Conservation (phyloP, 30 jellyfish, hydroid and myxozoan species). For the Pelagia noctiluca region DNA sequence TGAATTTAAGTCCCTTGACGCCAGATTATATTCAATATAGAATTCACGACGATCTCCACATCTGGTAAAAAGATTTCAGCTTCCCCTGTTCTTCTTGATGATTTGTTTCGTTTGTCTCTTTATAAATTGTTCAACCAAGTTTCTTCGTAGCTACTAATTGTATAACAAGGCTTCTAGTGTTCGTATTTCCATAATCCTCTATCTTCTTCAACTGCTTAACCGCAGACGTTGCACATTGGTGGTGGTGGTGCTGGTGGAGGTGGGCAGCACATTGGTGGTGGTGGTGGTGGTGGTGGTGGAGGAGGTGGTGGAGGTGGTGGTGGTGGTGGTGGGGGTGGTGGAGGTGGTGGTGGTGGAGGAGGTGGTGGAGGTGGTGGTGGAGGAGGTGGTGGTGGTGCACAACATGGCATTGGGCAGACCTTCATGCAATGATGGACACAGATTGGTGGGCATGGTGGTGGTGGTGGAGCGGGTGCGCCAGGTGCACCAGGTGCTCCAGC, state of each 20-base stretch:
- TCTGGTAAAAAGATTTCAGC: not conserved
- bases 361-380: conserved; percentile 99
- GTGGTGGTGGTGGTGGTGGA: conserved; percentile 83
- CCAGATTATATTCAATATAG: not conserved
- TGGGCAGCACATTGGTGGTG: conserved; percentile 83
- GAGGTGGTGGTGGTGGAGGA: conserved; percentile 92
- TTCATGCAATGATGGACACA: conserved; percentile 95
- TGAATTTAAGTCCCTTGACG: not conserved
- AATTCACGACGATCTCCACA: not conserved
- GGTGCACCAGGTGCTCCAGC: conserved; percentile 99
- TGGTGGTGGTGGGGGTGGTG: conserved; percentile 97
- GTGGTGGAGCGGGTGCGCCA: conserved; percentile 99
- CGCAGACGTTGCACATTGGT: conserved; percentile 87
- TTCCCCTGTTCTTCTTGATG: not conserved
- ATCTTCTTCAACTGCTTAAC: conserved; percentile 50
- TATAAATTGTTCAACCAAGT: not conserved
- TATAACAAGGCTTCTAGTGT: conserved; percentile 18
- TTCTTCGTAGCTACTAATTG: not conserved
- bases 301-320: too few species aligned
- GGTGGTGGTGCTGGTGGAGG: conserved; percentile 99
- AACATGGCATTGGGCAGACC: conserved; percentile 86
- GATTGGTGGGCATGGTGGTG: conserved; percentile 99
- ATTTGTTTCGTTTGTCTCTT: not conserved
- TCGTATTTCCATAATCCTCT: conserved; percentile 52
- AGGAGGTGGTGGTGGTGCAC: conserved; percentile 97